Evolutionary conservation across 2,797 vertebrate genomes (phyloP).

Genomic region (Centroberyx gerrardi): DNA sequence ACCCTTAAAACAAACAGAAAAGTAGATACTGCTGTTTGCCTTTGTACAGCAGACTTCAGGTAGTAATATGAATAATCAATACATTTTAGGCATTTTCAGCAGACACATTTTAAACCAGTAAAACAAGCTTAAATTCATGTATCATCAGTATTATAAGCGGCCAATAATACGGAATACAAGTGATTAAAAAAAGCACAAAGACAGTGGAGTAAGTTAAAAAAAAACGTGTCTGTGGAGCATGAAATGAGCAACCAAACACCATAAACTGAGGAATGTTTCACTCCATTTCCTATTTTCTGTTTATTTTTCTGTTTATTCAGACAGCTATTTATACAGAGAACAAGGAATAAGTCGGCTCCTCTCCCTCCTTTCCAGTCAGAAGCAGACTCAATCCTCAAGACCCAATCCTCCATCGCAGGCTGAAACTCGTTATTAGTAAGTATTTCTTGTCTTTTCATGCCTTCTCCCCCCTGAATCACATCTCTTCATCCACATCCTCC

Average conservation of each 20-base stretch:
- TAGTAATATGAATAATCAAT: too few relatives aligned
- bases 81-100: too few relatives aligned
- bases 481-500: too few relatives aligned
- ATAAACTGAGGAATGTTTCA: conserved; percentile 27
- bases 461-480: too few relatives aligned
- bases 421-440: neutral
- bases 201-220: conserved; percentile 11
- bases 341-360: conserved; percentile 40
- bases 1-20: too few relatives aligned
- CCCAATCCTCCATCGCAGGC: neutral
- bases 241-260: neutral
- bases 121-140: too few relatives aligned
- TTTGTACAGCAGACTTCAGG: too few relatives aligned
- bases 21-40: too few relatives aligned
- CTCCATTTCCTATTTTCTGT: conserved; percentile 38
- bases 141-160: too few relatives aligned
- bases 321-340: conserved; percentile 46
- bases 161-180: neutral
- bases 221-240: neutral
- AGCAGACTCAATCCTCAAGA: neutral
- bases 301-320: conserved; percentile 45
- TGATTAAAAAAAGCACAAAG: neutral
- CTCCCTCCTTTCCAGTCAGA: conserved; percentile 56
- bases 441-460: neutral
- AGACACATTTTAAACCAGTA: too few relatives aligned